Evolutionary conservation across 2,113 vertebrate species (phyloP).

Genomic region (Phaethornis superciliosus): DNA sequence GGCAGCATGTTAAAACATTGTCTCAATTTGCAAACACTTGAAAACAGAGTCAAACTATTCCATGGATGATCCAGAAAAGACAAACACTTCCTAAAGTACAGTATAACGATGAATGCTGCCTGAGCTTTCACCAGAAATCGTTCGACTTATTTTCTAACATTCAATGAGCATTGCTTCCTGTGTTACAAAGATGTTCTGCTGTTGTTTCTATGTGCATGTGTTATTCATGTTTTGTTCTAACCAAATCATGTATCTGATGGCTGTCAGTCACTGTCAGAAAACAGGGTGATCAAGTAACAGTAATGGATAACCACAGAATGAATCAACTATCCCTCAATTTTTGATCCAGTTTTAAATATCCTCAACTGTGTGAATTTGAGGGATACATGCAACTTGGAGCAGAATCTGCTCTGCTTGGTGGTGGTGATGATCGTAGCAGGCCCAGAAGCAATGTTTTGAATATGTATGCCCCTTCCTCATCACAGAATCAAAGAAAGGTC

Average conservation of each 20-base stretch:
- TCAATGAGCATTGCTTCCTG: background rate
- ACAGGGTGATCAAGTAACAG: background rate
- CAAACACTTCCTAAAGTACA: background rate
- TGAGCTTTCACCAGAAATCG: background rate
- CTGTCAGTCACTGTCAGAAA: background rate
- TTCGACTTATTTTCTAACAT: background rate
- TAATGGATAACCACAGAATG: background rate
- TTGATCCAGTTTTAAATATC: conserved; percentile 41
- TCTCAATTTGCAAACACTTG: background rate
- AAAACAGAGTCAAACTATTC: background rate
- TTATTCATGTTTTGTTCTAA: background rate
- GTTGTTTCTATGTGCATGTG: background rate
- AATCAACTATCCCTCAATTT: background rate
- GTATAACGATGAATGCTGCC: background rate
- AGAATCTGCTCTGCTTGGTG: conserved; percentile 19
- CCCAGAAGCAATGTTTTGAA: conserved; percentile 27
- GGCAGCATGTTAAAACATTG: background rate
- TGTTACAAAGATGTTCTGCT: background rate
- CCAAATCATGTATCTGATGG: background rate
- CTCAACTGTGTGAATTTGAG: conserved; percentile 47
- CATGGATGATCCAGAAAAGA: background rate
- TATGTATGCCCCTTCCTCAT: background rate
- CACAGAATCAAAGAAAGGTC: conserved; percentile 33
- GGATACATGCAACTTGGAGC: background rate
- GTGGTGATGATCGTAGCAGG: background rate